Evolutionary conservation across 53 echinoderm and acorn worm genomes (phyloP).

Genomic region (Glandiceps talaboti): DNA sequence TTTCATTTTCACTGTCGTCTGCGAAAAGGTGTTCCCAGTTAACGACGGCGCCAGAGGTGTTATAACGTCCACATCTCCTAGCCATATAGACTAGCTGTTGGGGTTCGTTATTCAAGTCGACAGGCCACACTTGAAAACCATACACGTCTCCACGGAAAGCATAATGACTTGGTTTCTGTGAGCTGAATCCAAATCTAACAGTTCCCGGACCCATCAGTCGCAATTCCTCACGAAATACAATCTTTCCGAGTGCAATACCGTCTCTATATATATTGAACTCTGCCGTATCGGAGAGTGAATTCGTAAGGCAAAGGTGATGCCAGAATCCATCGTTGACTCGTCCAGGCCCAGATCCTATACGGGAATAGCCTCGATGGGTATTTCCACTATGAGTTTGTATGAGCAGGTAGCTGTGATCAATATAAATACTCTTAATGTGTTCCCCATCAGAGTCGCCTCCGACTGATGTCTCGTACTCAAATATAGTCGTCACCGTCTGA

Average conservation of each 20-base stretch:
- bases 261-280: not conserved
- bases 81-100: not conserved
- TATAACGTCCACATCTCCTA: not conserved
- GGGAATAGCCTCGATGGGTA: not conserved
- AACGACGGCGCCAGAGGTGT: not conserved
- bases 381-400: not conserved
- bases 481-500: not conserved
- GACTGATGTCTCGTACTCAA: not conserved
- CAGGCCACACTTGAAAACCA: not conserved
- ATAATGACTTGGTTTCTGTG: not conserved
- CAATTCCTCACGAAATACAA: not conserved
- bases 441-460: not conserved
- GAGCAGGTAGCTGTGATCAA: not conserved
- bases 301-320: not conserved
- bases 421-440: not conserved
- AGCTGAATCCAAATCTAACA: not conserved
- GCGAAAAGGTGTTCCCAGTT: no score
- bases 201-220: not conserved
- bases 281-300: not conserved
- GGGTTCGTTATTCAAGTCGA: not conserved
- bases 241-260: not conserved
- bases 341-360: not conserved
- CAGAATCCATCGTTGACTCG: not conserved
- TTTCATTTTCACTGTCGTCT: no score
- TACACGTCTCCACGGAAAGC: not conserved